Percentiles rank a stretch among this genome's conserved stretches.
These are phyloP conservation scores for Oryzias melastigma DNA, from an alignment of 2,113 vertebrate species.

Conservation along the genomic window DNA sequence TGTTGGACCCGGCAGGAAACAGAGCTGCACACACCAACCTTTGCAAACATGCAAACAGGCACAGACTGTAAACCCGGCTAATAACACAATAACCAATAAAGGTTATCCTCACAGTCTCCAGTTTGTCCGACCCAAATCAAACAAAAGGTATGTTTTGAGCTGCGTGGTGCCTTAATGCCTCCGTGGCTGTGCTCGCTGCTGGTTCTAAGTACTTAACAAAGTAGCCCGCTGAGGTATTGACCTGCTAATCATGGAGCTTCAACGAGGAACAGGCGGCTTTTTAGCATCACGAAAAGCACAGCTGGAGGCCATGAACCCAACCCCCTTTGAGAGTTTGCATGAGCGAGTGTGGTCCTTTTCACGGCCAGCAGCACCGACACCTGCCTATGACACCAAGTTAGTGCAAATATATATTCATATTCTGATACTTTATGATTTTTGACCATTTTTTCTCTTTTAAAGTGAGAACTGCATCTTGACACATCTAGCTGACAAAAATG, in stretches of 20 bases:
- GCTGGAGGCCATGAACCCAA: conserved; percentile 38
- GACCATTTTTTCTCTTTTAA: too few relatives aligned
- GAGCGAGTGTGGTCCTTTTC: conserved; percentile 6
- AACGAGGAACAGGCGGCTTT: conserved; percentile 56
- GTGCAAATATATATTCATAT: too few relatives aligned
- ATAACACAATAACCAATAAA: conserved; percentile 7
- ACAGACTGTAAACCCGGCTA: neutral
- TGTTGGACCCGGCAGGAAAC: conserved; percentile 31
- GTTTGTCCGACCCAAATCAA: neutral
- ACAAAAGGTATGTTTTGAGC: conserved; percentile 13
- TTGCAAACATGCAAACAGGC: conserved; percentile 18
- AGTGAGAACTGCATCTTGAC: too few relatives aligned
- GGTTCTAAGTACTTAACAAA: conserved; percentile 56
- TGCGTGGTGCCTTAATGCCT: conserved; percentile 6
- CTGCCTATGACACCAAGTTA: too few relatives aligned
- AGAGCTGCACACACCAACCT: conserved; percentile 26
- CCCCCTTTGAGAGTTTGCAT: conserved; percentile 44
- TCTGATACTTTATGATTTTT: too few relatives aligned
- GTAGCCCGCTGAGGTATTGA: conserved; percentile 65
- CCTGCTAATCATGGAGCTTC: conserved; percentile 63
- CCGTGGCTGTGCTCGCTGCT: conserved; percentile 40
- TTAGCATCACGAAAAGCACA: conserved; percentile 61
- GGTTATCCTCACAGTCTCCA: neutral
- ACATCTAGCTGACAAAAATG: too few relatives aligned
- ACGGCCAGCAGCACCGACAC: conserved; percentile 1